Conservation (phyloP, 2,797 vertebrate genomes). For the Aselliscus stoliczkanus region DNA sequence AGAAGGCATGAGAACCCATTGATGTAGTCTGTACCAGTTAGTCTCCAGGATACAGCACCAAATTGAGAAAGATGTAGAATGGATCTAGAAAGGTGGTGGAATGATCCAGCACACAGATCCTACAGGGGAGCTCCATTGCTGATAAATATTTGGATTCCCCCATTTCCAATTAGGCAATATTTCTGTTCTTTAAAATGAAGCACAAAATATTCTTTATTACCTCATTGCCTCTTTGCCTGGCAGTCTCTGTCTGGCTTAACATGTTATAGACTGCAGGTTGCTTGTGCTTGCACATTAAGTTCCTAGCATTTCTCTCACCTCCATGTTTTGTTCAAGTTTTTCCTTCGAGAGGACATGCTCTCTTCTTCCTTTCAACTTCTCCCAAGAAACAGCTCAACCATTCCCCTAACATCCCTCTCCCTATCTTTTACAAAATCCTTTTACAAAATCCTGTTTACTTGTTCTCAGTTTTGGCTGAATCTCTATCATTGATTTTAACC, state of each 20-base stretch:
- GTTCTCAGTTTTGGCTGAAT: neutral
- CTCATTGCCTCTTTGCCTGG: neutral
- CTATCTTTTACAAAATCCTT: neutral
- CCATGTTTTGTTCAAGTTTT: neutral
- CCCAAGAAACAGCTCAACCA: neutral
- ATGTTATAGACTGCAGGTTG: neutral
- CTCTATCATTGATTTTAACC: neutral
- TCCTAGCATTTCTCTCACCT: neutral
- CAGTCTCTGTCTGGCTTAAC: neutral
- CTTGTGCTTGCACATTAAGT: neutral
- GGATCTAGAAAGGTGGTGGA: neutral
- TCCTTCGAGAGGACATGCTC: neutral
- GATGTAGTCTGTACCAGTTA: neutral
- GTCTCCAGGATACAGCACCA: neutral
- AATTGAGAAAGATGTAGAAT: neutral
- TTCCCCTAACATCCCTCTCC: neutral
- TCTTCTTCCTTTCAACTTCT: neutral
- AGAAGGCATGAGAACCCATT: neutral
- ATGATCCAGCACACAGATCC: neutral
- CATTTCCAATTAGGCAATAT: neutral
- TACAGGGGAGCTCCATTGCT: neutral
- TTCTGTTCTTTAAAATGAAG: neutral
- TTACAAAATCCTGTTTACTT: neutral
- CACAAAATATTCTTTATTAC: neutral
- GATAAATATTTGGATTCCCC: neutral